phyloP scores from a whole-genome alignment of 2,888 invertebrate species.

The Nesidiocoris tenuis region DNA sequence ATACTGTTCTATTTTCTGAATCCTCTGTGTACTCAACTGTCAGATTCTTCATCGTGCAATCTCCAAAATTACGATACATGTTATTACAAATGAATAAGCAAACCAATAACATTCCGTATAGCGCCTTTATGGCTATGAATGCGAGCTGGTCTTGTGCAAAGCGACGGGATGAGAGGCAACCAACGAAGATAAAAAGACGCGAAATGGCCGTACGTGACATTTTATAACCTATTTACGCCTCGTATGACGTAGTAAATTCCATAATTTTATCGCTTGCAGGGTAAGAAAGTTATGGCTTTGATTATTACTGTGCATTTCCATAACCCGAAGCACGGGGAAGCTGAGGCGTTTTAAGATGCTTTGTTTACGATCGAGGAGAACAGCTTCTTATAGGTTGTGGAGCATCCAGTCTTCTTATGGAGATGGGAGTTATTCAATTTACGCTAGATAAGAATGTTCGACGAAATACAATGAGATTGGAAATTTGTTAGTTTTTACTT shows the following conservation, averaged over 20 bases:
- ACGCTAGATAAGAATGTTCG: too few species aligned
- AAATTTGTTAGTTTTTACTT: too few species aligned
- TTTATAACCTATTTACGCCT: conserved; percentile 34
- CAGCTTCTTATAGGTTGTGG: too few species aligned
- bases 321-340: conserved; percentile 19
- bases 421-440: too few species aligned
- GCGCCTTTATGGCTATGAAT: background rate
- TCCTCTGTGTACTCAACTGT: background rate
- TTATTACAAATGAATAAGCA: background rate
- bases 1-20: background rate
- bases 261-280: conserved; percentile 21
- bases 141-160: background rate
- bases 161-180: background rate
- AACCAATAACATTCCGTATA: background rate
- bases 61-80: background rate
- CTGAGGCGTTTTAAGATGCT: conserved; percentile 1
- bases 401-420: too few species aligned
- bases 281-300: conserved; percentile 27
- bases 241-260: conserved; percentile 11
- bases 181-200: conserved; percentile 25
- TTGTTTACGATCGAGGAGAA: conserved; percentile 12
- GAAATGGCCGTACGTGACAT: conserved; percentile 26
- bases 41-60: background rate
- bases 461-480: too few species aligned
- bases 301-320: conserved; percentile 39